phyloP scores from a whole-genome alignment of 2,888 invertebrate genomes.

The Xylocampa areola region DNA sequence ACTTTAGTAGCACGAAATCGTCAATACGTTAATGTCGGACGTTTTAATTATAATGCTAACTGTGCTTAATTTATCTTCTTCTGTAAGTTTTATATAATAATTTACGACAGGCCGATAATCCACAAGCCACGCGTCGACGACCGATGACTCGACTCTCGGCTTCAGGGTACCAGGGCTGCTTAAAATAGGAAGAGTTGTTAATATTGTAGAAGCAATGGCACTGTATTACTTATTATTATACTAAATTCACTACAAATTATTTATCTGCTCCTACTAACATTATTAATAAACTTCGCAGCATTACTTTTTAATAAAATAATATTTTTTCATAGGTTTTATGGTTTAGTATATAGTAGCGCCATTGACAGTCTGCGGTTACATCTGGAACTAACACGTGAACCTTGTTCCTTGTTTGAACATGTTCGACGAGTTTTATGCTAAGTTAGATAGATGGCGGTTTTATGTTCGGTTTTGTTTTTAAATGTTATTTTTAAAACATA shows the following conservation, averaged over 20 bases:
- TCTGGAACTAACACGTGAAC: not conserved
- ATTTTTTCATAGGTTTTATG: not conserved
- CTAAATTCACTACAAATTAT: too few relatives aligned
- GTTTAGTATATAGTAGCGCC: not conserved
- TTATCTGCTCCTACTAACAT: too few relatives aligned
- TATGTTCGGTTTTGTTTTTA: not conserved
- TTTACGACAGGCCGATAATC: too few relatives aligned
- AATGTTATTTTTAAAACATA: too few relatives aligned
- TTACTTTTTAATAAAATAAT: not conserved
- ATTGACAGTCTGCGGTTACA: not conserved
- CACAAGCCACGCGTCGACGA: conserved; percentile 1
- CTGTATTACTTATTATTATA: too few relatives aligned
- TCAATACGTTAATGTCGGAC: too few relatives aligned
- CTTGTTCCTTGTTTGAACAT: not conserved
- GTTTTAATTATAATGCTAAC: too few relatives aligned
- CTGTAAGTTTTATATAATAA: too few relatives aligned
- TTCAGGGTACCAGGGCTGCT: conserved; percentile 30
- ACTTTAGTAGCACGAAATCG: too few relatives aligned
- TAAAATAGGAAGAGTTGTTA: conserved; percentile 5
- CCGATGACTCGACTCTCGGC: conserved; percentile 12
- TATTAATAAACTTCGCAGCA: too few relatives aligned
- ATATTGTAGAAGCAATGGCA: too few relatives aligned
- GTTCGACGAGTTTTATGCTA: not conserved
- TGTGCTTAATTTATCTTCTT: too few relatives aligned
- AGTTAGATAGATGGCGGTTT: conserved; percentile 27